These are phyloP conservation scores for Agonopterix arenella DNA, from an alignment of 2,888 invertebrate species.

Conservation along the genomic window DNA sequence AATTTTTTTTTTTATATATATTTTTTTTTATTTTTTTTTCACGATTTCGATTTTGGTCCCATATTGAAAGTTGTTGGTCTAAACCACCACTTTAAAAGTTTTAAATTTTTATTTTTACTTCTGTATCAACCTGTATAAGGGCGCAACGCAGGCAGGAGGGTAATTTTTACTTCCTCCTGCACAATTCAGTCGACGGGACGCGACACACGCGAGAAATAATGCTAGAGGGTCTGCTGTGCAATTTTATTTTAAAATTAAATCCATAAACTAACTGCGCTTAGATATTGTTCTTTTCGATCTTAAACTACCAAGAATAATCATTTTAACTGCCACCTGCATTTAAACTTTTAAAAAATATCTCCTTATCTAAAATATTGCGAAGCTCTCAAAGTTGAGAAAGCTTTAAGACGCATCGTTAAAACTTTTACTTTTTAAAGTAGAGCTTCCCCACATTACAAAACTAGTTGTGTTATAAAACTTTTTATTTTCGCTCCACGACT, in stretches of 20 bases:
- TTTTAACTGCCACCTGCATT: not conserved
- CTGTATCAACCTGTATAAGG: too few species aligned
- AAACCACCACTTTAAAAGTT: too few species aligned
- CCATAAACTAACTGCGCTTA: not conserved
- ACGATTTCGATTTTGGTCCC: too few species aligned
- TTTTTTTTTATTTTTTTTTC: too few species aligned
- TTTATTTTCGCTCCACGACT: not conserved
- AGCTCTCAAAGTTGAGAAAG: conserved; percentile 6
- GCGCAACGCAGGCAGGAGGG: too few species aligned
- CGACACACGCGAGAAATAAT: not conserved
- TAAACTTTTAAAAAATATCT: not conserved
- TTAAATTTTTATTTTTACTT: too few species aligned
- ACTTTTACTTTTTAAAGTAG: conserved; percentile 15
- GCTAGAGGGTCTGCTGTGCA: not conserved
- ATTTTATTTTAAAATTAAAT: not conserved
- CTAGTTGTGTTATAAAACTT: too few species aligned
- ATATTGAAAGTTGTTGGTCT: too few species aligned
- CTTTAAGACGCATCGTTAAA: conserved; percentile 26
- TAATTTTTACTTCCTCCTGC: too few species aligned
- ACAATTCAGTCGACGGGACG: too few species aligned
- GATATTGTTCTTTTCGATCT: not conserved
- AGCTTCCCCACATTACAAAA: not conserved
- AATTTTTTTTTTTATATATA: too few species aligned
- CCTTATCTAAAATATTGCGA: conserved; percentile 1
- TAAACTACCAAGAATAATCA: too few species aligned